Evolutionary conservation across 2,797 vertebrate genomes (phyloP).

Genomic region (Labeo calbasu): DNA sequence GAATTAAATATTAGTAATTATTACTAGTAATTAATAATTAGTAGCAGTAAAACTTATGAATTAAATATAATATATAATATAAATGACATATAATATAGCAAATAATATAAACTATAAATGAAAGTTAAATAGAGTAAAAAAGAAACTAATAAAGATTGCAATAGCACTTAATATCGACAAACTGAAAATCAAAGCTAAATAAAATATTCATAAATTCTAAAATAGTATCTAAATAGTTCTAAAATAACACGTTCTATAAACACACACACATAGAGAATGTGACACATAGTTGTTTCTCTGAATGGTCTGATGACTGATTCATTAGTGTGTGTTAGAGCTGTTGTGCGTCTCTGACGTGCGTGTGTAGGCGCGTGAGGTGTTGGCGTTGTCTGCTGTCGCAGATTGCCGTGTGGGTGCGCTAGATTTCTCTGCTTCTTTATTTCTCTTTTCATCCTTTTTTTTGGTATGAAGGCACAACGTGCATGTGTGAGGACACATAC

Average conservation of each 20-base stretch:
- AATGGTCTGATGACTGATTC: conserved; percentile 76
- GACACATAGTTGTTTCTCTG: conserved; percentile 72
- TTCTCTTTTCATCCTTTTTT: not conserved
- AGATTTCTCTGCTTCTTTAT: conserved; percentile 60
- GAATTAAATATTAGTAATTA: too few species aligned
- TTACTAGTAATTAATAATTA: too few species aligned
- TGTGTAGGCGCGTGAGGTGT: conserved; percentile 76
- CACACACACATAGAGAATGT: conserved; percentile 44
- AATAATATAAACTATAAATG: too few species aligned
- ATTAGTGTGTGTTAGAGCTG: conserved; percentile 65
- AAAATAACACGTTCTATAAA: not conserved
- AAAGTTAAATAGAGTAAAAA: too few species aligned
- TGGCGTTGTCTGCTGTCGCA: conserved; percentile 47
- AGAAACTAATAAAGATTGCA: not conserved
- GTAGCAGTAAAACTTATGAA: not conserved
- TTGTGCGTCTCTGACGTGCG: conserved; percentile 70
- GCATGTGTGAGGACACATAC: conserved; percentile 19
- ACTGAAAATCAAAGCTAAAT: not conserved
- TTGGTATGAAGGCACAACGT: conserved; percentile 15
- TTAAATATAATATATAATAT: not conserved
- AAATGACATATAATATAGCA: too few species aligned
- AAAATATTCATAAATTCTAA: not conserved
- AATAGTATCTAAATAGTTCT: not conserved
- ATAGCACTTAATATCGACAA: not conserved
- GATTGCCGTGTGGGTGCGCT: conserved; percentile 49